These are phyloP conservation scores for Fratercula arctica DNA, from an alignment of 2,797 vertebrate genomes.

Conservation along the genomic window DNA sequence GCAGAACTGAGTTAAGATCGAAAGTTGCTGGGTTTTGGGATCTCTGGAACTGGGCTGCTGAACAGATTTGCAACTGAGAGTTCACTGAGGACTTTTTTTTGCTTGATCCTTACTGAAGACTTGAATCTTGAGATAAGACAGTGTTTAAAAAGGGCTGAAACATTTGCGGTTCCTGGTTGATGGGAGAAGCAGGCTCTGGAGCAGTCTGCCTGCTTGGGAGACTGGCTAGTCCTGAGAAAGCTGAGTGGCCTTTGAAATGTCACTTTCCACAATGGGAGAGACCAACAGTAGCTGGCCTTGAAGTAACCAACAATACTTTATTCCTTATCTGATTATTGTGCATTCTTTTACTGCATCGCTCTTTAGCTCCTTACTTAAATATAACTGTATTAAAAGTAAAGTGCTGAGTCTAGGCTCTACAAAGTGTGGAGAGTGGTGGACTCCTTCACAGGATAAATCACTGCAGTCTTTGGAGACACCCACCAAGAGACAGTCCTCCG, in stretches of 20 bases:
- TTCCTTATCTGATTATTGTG: background rate
- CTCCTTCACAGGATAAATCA: background rate
- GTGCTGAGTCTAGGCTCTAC: background rate
- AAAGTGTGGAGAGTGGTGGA: background rate
- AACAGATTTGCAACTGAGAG: background rate
- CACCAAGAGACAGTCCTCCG: background rate
- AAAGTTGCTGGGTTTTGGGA: background rate
- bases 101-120: background rate
- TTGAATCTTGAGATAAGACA: background rate
- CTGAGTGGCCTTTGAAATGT: background rate
- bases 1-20: background rate
- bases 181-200: background rate
- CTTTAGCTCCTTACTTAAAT: background rate
- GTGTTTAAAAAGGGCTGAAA: background rate
- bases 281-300: background rate
- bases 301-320: background rate
- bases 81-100: background rate
- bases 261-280: background rate
- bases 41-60: background rate
- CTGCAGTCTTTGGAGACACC: background rate
- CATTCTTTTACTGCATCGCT: background rate
- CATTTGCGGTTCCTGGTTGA: background rate
- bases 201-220: background rate
- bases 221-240: background rate
- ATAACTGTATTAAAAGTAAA: background rate